Evolutionary conservation across 1,140 invertebrate genomes (phyloP).

Genomic region (Teleogryllus occipitalis): DNA sequence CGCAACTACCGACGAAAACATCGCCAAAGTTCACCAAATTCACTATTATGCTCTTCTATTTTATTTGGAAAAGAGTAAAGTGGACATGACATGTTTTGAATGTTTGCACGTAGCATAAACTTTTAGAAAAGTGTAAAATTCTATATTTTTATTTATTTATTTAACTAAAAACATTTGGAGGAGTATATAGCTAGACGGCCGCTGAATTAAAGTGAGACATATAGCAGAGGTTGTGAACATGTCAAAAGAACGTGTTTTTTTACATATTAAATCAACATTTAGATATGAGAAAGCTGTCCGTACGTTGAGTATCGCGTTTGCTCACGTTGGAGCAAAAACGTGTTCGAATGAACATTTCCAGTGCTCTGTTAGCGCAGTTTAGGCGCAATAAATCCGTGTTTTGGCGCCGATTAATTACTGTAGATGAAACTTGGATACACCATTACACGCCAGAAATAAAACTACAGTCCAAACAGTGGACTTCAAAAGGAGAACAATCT

Average conservation of each 20-base stretch:
- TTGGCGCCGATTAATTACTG: conserved; percentile 23
- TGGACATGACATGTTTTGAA: too few species aligned
- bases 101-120: too few species aligned
- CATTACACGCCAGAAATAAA: conserved; percentile 25
- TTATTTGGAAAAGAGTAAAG: too few species aligned
- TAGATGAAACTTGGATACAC: conserved; percentile 27
- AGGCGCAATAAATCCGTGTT: conserved; percentile 21
- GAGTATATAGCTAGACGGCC: too few species aligned
- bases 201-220: background rate
- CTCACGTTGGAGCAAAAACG: conserved; percentile 32
- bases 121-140: too few species aligned
- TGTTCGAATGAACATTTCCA: conserved; percentile 21
- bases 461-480: conserved; percentile 23
- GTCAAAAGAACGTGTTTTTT: conserved; percentile 6
- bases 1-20: background rate
- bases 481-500: conserved; percentile 3
- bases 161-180: too few species aligned
- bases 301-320: conserved; percentile 31
- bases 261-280: conserved; percentile 23
- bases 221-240: conserved; percentile 2
- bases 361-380: conserved; percentile 23
- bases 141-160: too few species aligned
- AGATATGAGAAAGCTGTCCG: conserved; percentile 28
- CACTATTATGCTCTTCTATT: too few species aligned
- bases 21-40: conserved; percentile 10